Evolutionary conservation across 2,113 vertebrate species (phyloP).

Genomic region (Syngnathus floridae): DNA sequence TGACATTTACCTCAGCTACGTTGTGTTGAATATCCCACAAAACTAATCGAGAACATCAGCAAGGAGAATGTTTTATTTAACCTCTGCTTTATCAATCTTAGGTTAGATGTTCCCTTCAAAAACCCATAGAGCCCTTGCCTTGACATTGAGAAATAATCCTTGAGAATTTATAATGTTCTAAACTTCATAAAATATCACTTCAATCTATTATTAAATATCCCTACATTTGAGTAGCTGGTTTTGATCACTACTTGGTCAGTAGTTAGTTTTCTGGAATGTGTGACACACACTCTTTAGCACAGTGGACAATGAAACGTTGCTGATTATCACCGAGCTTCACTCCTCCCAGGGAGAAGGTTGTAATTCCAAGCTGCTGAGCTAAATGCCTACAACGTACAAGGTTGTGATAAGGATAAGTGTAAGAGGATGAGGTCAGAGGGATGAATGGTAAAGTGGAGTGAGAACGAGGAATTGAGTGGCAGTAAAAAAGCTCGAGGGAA

Average conservation of each 20-base stretch:
- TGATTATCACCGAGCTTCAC: conserved; percentile 26
- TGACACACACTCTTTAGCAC: conserved; percentile 3
- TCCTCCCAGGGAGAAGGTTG: conserved; percentile 29
- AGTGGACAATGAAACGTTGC: conserved; percentile 21
- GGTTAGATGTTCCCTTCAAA: too few relatives aligned
- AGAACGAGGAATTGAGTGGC: conserved; percentile 34
- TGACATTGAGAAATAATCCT: neutral
- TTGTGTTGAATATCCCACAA: neutral
- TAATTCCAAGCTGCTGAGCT: conserved; percentile 53
- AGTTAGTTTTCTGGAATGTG: conserved; percentile 14
- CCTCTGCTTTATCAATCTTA: too few relatives aligned
- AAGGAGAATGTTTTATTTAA: too few relatives aligned
- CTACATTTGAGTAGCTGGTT: neutral
- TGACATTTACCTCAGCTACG: neutral
- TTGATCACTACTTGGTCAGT: conserved; percentile 5
- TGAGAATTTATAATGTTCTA: neutral
- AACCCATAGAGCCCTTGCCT: too few relatives aligned
- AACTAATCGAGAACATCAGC: neutral
- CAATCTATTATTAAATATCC: neutral
- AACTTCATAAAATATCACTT: neutral
- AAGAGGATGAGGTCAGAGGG: conserved; percentile 58
- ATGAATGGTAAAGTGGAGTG: conserved; percentile 37
- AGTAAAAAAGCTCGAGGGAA: conserved; percentile 35
- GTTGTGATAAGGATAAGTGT: conserved; percentile 59
- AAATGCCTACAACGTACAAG: conserved; percentile 52